A percentile compares a stretch with the other conserved stretches of the same genome.
phyloP scores from a whole-genome alignment of 1,140 invertebrate genomes.

The Physella acuta region DNA sequence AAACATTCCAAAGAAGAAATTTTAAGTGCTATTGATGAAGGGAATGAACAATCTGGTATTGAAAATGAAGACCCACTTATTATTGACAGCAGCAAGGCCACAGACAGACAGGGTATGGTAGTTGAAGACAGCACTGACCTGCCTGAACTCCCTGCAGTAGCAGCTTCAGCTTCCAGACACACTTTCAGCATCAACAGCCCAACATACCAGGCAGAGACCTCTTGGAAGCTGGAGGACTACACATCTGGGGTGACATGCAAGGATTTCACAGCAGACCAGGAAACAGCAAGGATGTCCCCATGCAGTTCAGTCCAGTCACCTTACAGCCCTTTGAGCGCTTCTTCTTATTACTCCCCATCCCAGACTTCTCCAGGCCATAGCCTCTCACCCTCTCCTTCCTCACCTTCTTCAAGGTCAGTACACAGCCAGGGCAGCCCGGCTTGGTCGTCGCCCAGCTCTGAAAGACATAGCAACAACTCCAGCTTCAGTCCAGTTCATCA shows the following conservation, averaged over 20 bases:
- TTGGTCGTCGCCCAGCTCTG: constrained; percentile 1
- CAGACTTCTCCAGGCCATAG: constrained; percentile 24
- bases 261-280: background rate
- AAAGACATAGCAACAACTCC: background rate
- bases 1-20: too few species aligned
- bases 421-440: background rate
- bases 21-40: background rate
- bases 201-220: constrained; percentile 25
- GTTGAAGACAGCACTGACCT: background rate
- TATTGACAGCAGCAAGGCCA: background rate
- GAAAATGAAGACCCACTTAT: background rate
- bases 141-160: background rate
- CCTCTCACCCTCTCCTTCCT: background rate
- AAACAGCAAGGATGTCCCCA: background rate
- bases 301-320: constrained; percentile 6
- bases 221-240: constrained; percentile 23
- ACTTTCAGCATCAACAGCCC: constrained; percentile 43
- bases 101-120: background rate
- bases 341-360: constrained; percentile 33
- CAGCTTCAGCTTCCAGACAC: background rate
- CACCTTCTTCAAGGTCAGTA: background rate
- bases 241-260: constrained; percentile 24
- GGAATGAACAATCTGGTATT: background rate
- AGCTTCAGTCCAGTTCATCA: background rate
- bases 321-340: constrained; percentile 34